Evolutionary conservation across 2,888 invertebrate species (phyloP), one percentile per base, ranked within the genome.

Genomic region (Leucoptera coffeella): DNA sequence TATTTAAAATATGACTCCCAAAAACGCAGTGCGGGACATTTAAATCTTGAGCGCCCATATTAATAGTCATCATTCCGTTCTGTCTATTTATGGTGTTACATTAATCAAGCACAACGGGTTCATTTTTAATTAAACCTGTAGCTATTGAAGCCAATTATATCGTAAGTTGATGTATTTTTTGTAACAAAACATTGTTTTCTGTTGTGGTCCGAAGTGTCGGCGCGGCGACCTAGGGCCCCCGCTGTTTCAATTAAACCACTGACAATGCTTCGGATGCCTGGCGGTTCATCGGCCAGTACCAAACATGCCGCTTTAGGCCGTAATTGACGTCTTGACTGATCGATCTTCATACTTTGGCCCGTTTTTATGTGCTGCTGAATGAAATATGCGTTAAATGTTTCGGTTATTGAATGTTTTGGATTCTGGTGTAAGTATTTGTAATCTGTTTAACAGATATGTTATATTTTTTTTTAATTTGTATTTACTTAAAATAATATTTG

Each of bases 191-290:
- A 57, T 59, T 64, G 60, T 61, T 61, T 62, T 54, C 52, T 51
- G 46, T 47, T 46, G 42, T 41, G 40, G 40, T 31, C 37, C 37
- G 30, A 27, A 38, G 45, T 44, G 49, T 49, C 45, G 45, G 43
- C 38, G 38, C 31, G 40, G 49, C 44, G 41, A 35, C 43, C 37
- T 38, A 41, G 34, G 52, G 42, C 59, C 51, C 67, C 67, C 43
- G 67, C 69, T 67, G 69, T 69, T 69, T 67, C 67, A 65, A 67
- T 69, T 69, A 67, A 61, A 61, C 54, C 57, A 57, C 65, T 59
- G 60, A 65, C 67, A 67, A 62, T 67, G 60, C 60, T 59, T 58
- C 42, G 49, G 58, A 65, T 62, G 50, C 54, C 53, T 50, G 53
- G 45, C 47, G 50, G 50, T 51, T 49, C 52, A 24, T 39, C 26